Percentiles rank a stretch among this genome's conserved stretches.
These are phyloP conservation scores for Drosophila sulfurigaster DNA, from an alignment of 1,140 invertebrate species.

Conservation along the genomic window DNA sequence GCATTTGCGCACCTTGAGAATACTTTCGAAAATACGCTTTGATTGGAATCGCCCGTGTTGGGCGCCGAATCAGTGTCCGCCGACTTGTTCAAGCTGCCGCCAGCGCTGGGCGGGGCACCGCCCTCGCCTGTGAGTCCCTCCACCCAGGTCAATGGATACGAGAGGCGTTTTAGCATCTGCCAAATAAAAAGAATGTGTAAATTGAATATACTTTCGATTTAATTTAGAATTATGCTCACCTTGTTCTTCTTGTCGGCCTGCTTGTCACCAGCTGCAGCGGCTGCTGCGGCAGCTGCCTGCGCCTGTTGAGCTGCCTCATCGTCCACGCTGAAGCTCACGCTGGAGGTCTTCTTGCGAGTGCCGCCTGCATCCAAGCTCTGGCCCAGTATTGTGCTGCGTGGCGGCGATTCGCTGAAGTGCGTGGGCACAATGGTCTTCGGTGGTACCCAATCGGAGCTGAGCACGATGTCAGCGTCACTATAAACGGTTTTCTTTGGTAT, in stretches of 20 bases:
- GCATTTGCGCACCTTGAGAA: slow-evolving; percentile 91
- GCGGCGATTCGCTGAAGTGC: slow-evolving; percentile 86
- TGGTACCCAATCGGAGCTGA: slow-evolving; percentile 93
- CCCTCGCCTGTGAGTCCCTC: slow-evolving; percentile 91
- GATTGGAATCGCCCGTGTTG: slow-evolving; percentile 85
- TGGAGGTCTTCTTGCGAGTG: slow-evolving; percentile 89
- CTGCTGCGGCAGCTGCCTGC: slow-evolving; percentile 85
- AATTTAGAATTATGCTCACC: slow-evolving; percentile 79
- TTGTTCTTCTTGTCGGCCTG: slow-evolving; percentile 88
- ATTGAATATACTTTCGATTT: not conserved
- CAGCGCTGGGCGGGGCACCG: slow-evolving; percentile 77
- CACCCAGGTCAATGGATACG: slow-evolving; percentile 96
- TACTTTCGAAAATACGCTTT: slow-evolving; percentile 93
- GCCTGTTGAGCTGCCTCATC: slow-evolving; percentile 84
- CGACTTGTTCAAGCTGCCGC: slow-evolving; percentile 78
- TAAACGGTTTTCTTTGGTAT: slow-evolving; percentile 87
- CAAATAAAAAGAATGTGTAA: not conserved
- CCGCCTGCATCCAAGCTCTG: slow-evolving; percentile 78
- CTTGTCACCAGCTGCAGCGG: slow-evolving; percentile 85
- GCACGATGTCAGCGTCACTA: slow-evolving; percentile 93
- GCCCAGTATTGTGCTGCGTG: slow-evolving; percentile 82
- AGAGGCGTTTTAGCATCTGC: slow-evolving; percentile 95
- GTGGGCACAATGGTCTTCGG: slow-evolving; percentile 90
- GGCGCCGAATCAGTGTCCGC: slow-evolving; percentile 82
- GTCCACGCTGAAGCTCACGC: slow-evolving; percentile 91